Percentiles rank a stretch among this genome's conserved stretches.
phyloP scores from a whole-genome alignment of 1,140 invertebrate genomes.

The Orchestia grillus region DNA sequence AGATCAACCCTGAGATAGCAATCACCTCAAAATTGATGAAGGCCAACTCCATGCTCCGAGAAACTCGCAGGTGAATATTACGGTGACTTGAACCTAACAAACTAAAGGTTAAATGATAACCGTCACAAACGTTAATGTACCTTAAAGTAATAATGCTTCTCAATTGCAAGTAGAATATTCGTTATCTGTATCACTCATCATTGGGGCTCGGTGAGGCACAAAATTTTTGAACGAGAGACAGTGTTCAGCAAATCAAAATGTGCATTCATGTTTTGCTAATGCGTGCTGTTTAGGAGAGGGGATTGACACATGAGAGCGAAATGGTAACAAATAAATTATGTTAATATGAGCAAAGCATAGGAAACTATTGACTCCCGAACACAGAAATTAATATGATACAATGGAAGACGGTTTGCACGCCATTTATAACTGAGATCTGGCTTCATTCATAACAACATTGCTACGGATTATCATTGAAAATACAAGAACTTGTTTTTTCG shows the following conservation, averaged over 20 bases:
- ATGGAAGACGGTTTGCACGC: neutral
- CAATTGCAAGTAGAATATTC: neutral
- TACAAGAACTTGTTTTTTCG: neutral
- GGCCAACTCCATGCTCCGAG: neutral
- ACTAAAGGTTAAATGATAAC: neutral
- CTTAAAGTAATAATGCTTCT: neutral
- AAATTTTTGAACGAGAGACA: too few relatives aligned
- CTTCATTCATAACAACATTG: neutral
- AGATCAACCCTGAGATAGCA: neutral
- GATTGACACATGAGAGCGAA: neutral
- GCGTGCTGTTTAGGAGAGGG: too few relatives aligned
- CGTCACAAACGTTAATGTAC: neutral
- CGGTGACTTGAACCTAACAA: neutral
- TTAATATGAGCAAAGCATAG: neutral
- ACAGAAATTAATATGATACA: neutral
- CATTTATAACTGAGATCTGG: too few relatives aligned
- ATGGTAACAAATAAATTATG: neutral
- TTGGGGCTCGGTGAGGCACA: too few relatives aligned
- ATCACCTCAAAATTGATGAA: conserved; percentile 9
- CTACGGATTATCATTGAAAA: neutral
- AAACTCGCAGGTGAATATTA: neutral
- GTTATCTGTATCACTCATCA: neutral
- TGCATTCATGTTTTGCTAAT: too few relatives aligned
- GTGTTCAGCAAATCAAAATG: too few relatives aligned
- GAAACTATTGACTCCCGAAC: neutral